These are phyloP conservation scores for Heliopora coerulea DNA, from an alignment of 92 coral and sea anemone genomes.

Conservation along the genomic window DNA sequence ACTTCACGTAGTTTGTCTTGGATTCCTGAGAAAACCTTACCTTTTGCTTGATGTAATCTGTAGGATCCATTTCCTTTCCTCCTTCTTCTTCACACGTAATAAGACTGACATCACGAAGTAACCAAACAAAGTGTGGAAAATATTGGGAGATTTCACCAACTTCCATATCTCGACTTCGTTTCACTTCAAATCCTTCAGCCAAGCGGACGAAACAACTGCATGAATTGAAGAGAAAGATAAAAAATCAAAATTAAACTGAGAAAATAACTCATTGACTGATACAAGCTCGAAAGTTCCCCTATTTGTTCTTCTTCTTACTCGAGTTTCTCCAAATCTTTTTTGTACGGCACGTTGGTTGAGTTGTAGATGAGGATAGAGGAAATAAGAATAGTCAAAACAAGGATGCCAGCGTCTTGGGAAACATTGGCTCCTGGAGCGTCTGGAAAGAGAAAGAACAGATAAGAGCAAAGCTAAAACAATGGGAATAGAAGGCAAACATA, in stretches of 20 bases:
- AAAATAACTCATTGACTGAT: too few species aligned
- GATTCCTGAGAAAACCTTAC: too few species aligned
- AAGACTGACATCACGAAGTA: constrained; percentile 57
- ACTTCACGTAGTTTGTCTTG: too few species aligned
- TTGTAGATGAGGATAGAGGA: constrained; percentile 34
- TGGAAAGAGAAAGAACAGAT: neutral
- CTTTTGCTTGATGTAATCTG: constrained; percentile 36
- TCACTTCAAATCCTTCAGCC: constrained; percentile 36
- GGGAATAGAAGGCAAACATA: too few species aligned
- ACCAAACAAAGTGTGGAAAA: constrained; percentile 64
- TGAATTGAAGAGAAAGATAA: neutral
- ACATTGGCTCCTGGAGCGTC: constrained; percentile 42
- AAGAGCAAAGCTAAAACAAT: too few species aligned
- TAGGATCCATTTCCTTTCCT: constrained; percentile 33
- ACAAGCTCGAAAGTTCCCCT: neutral
- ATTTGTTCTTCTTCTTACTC: constrained; percentile 14
- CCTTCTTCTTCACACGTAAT: constrained; percentile 35
- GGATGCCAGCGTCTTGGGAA: constrained; percentile 42
- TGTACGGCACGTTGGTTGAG: constrained; percentile 30
- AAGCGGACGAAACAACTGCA: constrained; percentile 41
- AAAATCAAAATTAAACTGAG: neutral
- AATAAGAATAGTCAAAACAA: constrained; percentile 36
- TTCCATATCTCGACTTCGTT: constrained; percentile 17
- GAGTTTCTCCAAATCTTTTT: constrained; percentile 36
- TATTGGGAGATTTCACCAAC: constrained; percentile 36